Percentiles rank a stretch among this genome's conserved stretches.
Evolutionary conservation across 1,140 invertebrate species (phyloP).

Genomic region (Zaprionus ghesquierei): DNA sequence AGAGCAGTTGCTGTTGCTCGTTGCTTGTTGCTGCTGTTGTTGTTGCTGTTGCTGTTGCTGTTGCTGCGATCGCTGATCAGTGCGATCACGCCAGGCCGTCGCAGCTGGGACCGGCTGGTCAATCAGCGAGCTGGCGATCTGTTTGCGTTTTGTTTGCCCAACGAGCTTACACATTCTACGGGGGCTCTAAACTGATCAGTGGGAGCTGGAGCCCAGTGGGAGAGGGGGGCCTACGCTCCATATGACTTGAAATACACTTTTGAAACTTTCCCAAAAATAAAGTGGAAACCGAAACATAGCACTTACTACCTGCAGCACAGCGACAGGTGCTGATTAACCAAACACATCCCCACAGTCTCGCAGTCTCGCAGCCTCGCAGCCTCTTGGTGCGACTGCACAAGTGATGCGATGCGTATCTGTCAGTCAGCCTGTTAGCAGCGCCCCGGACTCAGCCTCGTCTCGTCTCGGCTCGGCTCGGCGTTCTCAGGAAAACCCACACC

Average conservation of each 20-base stretch:
- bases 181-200: constrained; percentile 7
- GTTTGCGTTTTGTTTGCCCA: constrained; percentile 21
- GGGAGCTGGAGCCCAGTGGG: constrained; percentile 31
- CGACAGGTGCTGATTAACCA: constrained; percentile 79
- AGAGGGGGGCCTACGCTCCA: constrained; percentile 38
- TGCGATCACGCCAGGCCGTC: constrained; percentile 16
- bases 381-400: too few relatives aligned
- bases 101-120: constrained; percentile 33
- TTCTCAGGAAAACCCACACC: constrained; percentile 77
- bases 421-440: constrained; percentile 71
- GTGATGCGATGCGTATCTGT: constrained; percentile 70
- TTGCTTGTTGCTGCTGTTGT: constrained; percentile 17
- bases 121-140: constrained; percentile 30
- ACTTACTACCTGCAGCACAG: constrained; percentile 4
- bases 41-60: constrained; percentile 24
- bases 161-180: constrained; percentile 36
- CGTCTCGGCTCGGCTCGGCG: background rate
- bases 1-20: constrained; percentile 52
- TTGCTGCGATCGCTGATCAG: constrained; percentile 24
- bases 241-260: constrained; percentile 61
- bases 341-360: constrained; percentile 54
- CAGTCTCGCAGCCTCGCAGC: constrained; percentile 1
- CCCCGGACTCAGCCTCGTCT: background rate
- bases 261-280: constrained; percentile 66
- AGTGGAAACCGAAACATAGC: constrained; percentile 11